phyloP scores from a whole-genome alignment of 2,113 vertebrate species.

The Dryoscopus gambensis region DNA sequence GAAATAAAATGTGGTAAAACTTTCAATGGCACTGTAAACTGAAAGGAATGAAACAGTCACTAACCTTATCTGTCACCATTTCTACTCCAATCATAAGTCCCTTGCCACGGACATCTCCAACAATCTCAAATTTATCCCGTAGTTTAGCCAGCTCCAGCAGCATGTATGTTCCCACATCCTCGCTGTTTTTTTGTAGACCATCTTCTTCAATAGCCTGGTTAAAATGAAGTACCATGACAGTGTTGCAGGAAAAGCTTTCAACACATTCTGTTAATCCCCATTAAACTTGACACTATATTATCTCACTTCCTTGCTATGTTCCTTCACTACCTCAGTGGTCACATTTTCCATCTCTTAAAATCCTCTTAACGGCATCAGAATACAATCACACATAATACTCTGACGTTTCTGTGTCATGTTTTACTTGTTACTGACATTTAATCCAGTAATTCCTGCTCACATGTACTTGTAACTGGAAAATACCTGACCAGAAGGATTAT shows the following conservation, averaged over 20 bases:
- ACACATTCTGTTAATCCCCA: not conserved
- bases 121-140: conserved; percentile 83
- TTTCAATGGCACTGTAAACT: not conserved
- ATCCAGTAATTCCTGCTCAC: not conserved
- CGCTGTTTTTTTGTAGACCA: conserved; percentile 77
- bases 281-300: not conserved
- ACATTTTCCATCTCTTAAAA: not conserved
- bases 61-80: conserved; percentile 93
- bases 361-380: not conserved
- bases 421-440: not conserved
- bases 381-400: not conserved
- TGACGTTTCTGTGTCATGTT: not conserved
- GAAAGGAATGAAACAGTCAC: not conserved
- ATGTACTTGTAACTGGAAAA: not conserved
- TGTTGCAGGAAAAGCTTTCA: not conserved
- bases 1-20: not conserved
- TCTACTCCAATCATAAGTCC: conserved; percentile 92
- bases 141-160: conserved; percentile 84
- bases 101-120: conserved; percentile 94
- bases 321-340: not conserved
- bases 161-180: conserved; percentile 82
- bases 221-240: not conserved
- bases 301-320: not conserved
- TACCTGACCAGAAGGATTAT: not conserved
- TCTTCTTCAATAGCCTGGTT: conserved; percentile 86